A percentile compares a stretch with the other conserved stretches of the same genome.
These are phyloP conservation scores for Sussaba pulchella DNA, from an alignment of 2,888 invertebrate species.

Conservation along the genomic window DNA sequence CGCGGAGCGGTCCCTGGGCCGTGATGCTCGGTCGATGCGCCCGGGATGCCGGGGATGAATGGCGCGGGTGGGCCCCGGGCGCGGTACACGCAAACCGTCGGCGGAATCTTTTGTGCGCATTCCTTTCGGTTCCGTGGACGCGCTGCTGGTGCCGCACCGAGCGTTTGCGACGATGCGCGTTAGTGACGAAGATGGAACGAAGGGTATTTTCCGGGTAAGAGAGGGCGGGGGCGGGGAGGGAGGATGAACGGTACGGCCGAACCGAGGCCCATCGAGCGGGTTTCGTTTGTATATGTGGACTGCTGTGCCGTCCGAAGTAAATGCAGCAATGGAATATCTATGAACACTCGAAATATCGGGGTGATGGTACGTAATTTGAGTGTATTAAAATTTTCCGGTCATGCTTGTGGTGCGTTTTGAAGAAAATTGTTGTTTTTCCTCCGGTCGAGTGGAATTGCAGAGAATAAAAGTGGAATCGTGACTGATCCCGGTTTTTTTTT, in stretches of 20 bases:
- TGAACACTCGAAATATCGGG: not conserved
- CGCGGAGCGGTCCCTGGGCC: not conserved
- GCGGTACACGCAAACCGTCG: slow-evolving; percentile 62
- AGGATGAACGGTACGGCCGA: slow-evolving; percentile 16
- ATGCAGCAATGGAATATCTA: slow-evolving; percentile 13
- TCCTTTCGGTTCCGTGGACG: slow-evolving; percentile 73
- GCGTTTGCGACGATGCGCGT: slow-evolving; percentile 16
- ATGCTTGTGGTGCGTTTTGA: not conserved
- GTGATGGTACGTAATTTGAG: not conserved
- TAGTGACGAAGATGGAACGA: slow-evolving; percentile 5
- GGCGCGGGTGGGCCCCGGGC: slow-evolving; percentile 65
- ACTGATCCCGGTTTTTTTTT: too few relatives aligned
- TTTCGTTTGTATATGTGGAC: not conserved
- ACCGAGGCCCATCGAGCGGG: slow-evolving; percentile 10
- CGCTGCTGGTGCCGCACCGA: slow-evolving; percentile 21
- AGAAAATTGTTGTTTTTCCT: not conserved
- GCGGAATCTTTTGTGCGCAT: slow-evolving; percentile 82
- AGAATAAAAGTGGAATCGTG: not conserved
- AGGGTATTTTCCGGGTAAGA: too few relatives aligned
- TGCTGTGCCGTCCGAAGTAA: slow-evolving; percentile 12
- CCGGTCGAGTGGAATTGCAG: not conserved
- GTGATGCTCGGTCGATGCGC: slow-evolving; percentile 42
- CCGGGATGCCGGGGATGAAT: slow-evolving; percentile 76
- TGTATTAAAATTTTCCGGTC: not conserved
- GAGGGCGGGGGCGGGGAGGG: not conserved